Evolutionary conservation across 2,113 vertebrate species (phyloP).

Genomic region (Gambusia affinis): DNA sequence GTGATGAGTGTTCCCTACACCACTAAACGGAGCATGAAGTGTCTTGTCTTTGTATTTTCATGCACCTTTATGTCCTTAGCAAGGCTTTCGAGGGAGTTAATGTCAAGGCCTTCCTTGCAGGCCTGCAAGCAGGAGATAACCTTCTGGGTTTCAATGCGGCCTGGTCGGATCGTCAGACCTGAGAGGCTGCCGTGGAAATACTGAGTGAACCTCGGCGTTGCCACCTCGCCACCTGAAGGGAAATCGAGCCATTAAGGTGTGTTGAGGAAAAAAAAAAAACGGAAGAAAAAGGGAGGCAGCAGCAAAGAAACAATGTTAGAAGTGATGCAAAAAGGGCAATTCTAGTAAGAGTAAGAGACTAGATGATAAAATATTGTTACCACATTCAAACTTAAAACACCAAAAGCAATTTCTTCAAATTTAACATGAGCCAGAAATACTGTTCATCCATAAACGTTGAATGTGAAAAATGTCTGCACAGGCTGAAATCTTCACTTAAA

Average conservation of each 20-base stretch:
- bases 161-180: slow-evolving; percentile 92
- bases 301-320: neutral
- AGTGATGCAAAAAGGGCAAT: neutral
- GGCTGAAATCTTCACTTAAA: too few species aligned
- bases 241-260: neutral
- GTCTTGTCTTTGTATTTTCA: slow-evolving; percentile 15
- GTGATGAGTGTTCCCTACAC: neutral
- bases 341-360: neutral
- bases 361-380: neutral
- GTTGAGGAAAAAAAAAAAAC: neutral
- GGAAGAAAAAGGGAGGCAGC: neutral
- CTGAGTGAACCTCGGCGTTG: slow-evolving; percentile 93
- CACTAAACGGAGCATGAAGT: neutral
- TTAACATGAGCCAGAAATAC: neutral
- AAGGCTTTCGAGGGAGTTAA: slow-evolving; percentile 94
- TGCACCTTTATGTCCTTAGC: slow-evolving; percentile 94
- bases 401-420: neutral
- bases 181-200: slow-evolving; percentile 96
- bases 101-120: slow-evolving; percentile 98
- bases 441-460: too few species aligned
- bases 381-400: neutral
- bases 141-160: slow-evolving; percentile 95
- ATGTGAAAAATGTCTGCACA: too few species aligned
- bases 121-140: slow-evolving; percentile 98
- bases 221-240: slow-evolving; percentile 88